Evolutionary conservation across 2,797 vertebrate species (phyloP).

Genomic region (Remorina albescens): DNA sequence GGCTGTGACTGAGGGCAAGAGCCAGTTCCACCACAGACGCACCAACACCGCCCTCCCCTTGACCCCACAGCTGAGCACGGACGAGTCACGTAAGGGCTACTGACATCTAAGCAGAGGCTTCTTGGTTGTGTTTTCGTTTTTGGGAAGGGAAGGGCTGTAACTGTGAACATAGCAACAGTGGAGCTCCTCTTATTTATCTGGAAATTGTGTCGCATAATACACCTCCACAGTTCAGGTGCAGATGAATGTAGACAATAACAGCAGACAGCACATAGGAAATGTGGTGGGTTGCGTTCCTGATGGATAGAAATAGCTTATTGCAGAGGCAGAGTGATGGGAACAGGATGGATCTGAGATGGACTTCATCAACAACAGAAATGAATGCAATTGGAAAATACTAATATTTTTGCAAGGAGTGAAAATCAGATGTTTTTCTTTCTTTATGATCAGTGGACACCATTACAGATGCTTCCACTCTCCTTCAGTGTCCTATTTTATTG

Average conservation of each 20-base stretch:
- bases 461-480: not conserved
- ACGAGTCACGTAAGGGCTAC: slow-evolving; percentile 18
- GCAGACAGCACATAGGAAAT: slow-evolving; percentile 26
- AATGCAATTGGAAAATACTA: slow-evolving; percentile 25
- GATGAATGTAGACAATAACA: slow-evolving; percentile 58
- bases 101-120: slow-evolving; percentile 12
- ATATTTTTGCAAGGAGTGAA: slow-evolving; percentile 7
- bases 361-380: slow-evolving; percentile 21
- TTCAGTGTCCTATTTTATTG: slow-evolving; percentile 16
- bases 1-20: slow-evolving; percentile 51
- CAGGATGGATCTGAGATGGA: slow-evolving; percentile 30
- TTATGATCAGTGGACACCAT: slow-evolving; percentile 14
- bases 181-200: slow-evolving; percentile 48
- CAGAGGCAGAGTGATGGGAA: slow-evolving; percentile 39
- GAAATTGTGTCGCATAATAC: slow-evolving; percentile 32
- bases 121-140: slow-evolving; percentile 38
- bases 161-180: slow-evolving; percentile 37
- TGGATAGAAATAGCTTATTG: slow-evolving; percentile 54
- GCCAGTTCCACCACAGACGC: not conserved
- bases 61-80: slow-evolving; percentile 51
- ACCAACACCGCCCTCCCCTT: slow-evolving; percentile 1
- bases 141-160: slow-evolving; percentile 35
- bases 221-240: slow-evolving; percentile 32
- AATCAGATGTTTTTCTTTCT: slow-evolving; percentile 3
- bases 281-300: slow-evolving; percentile 25